Evolutionary conservation across 2,797 vertebrate genomes (phyloP), one percentile per base, ranked within the genome.

Genomic region (Poecilia picta): DNA sequence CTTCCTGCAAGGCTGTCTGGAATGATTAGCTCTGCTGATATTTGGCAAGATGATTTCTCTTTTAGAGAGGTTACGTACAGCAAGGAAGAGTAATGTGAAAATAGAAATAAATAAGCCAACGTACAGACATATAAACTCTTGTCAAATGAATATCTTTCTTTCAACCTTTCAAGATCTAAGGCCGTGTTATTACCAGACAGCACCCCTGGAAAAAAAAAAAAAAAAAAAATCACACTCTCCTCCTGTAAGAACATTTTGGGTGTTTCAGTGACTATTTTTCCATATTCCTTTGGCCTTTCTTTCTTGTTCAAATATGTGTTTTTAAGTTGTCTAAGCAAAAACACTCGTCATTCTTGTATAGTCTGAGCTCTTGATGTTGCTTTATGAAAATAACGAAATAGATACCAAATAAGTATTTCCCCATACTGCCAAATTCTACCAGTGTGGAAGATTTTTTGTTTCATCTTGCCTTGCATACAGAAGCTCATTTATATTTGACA

Each of bases 401-500:
- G 57, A 47, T 31, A 16, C 72, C 68, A 55, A 79, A 57, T 39
- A 79, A 72, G n/a, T 51, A 66, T n/a, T 11, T 43, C 46, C 62
- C 45, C 20, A 80, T 82, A 66, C 71, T 57, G 23, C 18, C 43
- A 66, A 55, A 76, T 82, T 85, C 36, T 36, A 20, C 47, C 53
- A 62, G 62, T 64, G 73, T 78, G 46, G 62, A 59, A 77, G 57
- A 3, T 51, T 51, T 51, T 59, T 53, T 64, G 64, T 83, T 84
- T 51, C 8, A 13, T 47, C 20, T 7, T 62, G 51, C 43, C 43
- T 66, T 73, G 31, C 83, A 74, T 39, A 76, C 73, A 55, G 55
- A 47, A 1, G 5, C 47, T 78, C 39, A 73, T 84, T 78, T 89
- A 79, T 72, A 49, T 77, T 70, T 81, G 79, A 83, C 46, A 82